These are phyloP conservation scores for Hesperia comma DNA, from an alignment of 2,888 invertebrate species.

Conservation along the genomic window DNA sequence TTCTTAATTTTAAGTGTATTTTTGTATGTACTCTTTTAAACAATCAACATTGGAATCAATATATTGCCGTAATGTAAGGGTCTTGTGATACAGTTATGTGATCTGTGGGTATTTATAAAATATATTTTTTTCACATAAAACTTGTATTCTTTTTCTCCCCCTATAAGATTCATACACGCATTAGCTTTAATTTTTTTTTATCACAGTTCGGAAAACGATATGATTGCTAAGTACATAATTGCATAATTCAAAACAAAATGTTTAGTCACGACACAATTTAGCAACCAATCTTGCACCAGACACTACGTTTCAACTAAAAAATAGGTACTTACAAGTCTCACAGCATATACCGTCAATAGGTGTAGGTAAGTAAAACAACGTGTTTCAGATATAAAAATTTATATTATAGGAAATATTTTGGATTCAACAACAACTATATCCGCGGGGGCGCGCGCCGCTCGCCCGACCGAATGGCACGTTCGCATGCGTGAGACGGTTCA, in stretches of 20 bases:
- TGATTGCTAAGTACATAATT: no score
- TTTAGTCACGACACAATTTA: no score
- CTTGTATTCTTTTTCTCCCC: neutral
- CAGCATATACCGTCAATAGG: no score
- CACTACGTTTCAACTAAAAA: no score
- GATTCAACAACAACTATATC: constrained; percentile 77
- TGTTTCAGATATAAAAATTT: constrained; percentile 83
- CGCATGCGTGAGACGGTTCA: constrained; percentile 1
- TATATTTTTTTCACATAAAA: constrained; percentile 34
- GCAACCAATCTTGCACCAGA: no score
- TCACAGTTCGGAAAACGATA: no score
- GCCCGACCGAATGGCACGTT: constrained; percentile 66
- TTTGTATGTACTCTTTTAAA: neutral
- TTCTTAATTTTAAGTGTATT: neutral
- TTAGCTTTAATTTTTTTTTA: neutral
- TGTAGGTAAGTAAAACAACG: constrained; percentile 67
- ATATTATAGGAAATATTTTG: constrained; percentile 84
- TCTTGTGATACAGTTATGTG: constrained; percentile 66
- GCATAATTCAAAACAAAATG: no score
- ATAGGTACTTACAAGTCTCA: no score
- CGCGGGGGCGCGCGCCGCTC: constrained; percentile 56
- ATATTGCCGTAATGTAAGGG: constrained; percentile 52
- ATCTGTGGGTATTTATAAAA: constrained; percentile 72
- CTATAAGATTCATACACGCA: neutral
- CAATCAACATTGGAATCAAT: constrained; percentile 17